These are phyloP conservation scores for Acrossocheilus wenchowensis DNA, from an alignment of 2,797 vertebrate genomes.

Conservation along the genomic window DNA sequence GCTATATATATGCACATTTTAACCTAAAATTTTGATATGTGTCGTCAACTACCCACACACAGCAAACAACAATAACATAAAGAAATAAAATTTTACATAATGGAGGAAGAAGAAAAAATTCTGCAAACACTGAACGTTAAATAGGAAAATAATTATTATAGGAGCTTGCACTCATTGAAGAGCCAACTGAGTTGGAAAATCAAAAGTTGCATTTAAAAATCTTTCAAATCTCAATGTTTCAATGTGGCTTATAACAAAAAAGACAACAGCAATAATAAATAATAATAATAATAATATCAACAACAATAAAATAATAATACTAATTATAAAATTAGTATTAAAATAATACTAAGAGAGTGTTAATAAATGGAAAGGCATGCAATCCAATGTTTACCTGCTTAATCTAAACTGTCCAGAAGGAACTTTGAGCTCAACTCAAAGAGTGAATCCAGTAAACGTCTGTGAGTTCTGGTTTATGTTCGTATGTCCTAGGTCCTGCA, in stretches of 20 bases:
- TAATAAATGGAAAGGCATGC: not conserved
- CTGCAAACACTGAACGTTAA: not conserved
- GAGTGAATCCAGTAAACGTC: slow-evolving; percentile 33
- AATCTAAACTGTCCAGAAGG: slow-evolving; percentile 13
- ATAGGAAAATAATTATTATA: not conserved
- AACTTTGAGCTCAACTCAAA: slow-evolving; percentile 21
- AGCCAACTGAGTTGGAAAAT: not conserved
- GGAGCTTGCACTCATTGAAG: not conserved
- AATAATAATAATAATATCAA: too few species aligned
- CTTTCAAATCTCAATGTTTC: not conserved
- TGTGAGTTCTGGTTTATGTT: not conserved
- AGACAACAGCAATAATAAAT: too few species aligned
- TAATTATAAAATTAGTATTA: not conserved
- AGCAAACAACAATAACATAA: not conserved
- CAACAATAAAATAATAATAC: too few species aligned
- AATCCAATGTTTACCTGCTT: slow-evolving; percentile 18
- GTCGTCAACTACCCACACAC: not conserved
- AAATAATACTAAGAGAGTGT: not conserved
- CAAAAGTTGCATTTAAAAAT: not conserved
- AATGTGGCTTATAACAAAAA: not conserved
- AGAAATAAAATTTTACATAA: not conserved
- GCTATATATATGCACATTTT: not conserved
- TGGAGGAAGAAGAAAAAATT: not conserved
- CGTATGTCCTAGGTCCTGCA: slow-evolving; percentile 28
- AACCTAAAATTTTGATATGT: not conserved